These are phyloP conservation scores for Bombus pyrosoma DNA, from an alignment of 1,140 invertebrate genomes.

Conservation along the genomic window DNA sequence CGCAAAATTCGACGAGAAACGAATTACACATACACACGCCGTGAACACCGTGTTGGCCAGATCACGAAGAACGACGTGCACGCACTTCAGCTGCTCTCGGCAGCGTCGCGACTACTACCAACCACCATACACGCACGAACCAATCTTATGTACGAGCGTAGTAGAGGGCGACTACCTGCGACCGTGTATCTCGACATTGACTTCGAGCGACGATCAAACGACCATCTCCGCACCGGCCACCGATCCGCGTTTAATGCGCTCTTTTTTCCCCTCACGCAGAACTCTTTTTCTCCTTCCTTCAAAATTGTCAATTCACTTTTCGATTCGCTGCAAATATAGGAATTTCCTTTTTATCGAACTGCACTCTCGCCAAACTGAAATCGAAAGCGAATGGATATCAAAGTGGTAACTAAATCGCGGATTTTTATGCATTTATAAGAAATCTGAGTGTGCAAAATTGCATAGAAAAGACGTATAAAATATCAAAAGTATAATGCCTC, in stretches of 20 bases:
- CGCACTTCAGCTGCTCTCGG: constrained; percentile 57
- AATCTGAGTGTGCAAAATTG: too few relatives aligned
- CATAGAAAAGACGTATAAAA: too few relatives aligned
- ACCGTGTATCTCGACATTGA: constrained; percentile 52
- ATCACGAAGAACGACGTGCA: constrained; percentile 31
- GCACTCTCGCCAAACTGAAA: too few relatives aligned
- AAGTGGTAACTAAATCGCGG: too few relatives aligned
- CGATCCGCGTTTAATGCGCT: constrained; percentile 7
- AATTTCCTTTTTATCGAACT: neutral
- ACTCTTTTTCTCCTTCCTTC: neutral
- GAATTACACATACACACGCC: neutral
- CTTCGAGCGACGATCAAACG: constrained; percentile 37
- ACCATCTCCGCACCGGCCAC: constrained; percentile 13
- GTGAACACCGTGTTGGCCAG: neutral
- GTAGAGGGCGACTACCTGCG: constrained; percentile 56
- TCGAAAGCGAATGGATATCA: neutral
- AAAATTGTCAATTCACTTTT: neutral
- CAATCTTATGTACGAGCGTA: constrained; percentile 31
- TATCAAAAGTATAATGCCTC: too few relatives aligned
- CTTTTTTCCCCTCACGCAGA: neutral
- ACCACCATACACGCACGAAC: constrained; percentile 16
- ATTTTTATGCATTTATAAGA: too few relatives aligned
- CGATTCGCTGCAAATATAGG: neutral
- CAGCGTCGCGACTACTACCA: constrained; percentile 63
- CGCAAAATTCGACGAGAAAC: neutral